A percentile compares a stretch with the other conserved stretches of the same genome.
Evolutionary conservation across 2,113 vertebrate genomes (phyloP).

Genomic region (Ramphastos sulfuratus): DNA sequence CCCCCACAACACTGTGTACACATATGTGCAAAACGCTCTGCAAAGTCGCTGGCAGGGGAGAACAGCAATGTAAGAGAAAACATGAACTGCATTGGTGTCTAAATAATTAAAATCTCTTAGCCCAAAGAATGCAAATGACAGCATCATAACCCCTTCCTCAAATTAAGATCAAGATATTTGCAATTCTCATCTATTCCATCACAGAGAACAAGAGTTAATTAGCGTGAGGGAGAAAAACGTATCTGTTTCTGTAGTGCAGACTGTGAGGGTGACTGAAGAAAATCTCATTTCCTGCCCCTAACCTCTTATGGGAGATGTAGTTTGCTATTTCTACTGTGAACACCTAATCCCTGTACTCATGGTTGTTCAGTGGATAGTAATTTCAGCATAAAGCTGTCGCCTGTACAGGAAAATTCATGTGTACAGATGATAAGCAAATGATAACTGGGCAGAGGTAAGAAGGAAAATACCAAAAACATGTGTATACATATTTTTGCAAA

Average conservation of each 20-base stretch:
- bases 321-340: neutral
- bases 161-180: neutral
- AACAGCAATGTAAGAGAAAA: neutral
- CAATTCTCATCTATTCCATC: neutral
- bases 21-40: neutral
- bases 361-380: neutral
- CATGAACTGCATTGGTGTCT: neutral
- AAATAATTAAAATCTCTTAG: neutral
- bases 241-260: neutral
- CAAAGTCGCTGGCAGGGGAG: neutral
- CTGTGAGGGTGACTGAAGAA: neutral
- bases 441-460: neutral
- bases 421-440: neutral
- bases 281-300: neutral
- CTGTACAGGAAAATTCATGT: neutral
- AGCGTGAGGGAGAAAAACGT: neutral
- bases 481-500: neutral
- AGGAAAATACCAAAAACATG: neutral
- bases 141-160: neutral
- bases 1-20: accelerated
- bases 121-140: neutral
- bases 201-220: neutral
- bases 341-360: neutral
- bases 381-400: neutral
- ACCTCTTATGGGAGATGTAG: neutral